These are phyloP conservation scores for Paradisaea rubra DNA, from an alignment of 2,113 vertebrate species.

Conservation along the genomic window DNA sequence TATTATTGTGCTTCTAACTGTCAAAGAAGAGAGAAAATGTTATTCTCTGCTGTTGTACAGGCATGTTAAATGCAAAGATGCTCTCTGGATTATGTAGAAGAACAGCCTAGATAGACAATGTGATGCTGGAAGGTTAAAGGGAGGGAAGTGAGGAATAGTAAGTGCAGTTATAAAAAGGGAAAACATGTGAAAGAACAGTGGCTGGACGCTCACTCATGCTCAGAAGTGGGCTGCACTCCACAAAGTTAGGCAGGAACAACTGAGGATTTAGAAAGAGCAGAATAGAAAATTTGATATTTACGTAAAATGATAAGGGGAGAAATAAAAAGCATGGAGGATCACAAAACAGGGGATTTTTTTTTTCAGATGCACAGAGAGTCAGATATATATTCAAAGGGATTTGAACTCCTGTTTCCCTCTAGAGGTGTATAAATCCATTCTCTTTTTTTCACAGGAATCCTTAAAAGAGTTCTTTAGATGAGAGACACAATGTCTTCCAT, in stretches of 20 bases:
- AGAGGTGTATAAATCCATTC: not conserved
- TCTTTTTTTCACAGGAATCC: not conserved
- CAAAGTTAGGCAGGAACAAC: not conserved
- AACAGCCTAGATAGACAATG: not conserved
- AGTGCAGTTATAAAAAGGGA: not conserved
- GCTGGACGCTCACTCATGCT: not conserved
- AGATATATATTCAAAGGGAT: not conserved
- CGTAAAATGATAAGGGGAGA: not conserved
- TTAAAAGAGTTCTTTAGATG: not conserved
- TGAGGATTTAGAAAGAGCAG: not conserved
- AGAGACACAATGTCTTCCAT: not conserved
- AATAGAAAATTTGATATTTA: not conserved
- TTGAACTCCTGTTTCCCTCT: not conserved
- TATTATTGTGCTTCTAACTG: not conserved
- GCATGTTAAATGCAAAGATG: not conserved
- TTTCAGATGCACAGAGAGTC: not conserved
- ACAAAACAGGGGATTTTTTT: not conserved
- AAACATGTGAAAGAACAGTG: not conserved
- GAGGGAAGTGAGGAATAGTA: not conserved
- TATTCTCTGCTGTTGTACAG: not conserved
- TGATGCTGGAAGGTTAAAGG: not conserved
- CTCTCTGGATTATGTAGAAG: not conserved
- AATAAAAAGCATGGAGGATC: not conserved
- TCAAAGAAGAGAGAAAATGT: not conserved
- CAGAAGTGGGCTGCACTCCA: not conserved